Conservation (phyloP, 2,113 vertebrate genomes). For the Macroglossus sobrinus region DNA sequence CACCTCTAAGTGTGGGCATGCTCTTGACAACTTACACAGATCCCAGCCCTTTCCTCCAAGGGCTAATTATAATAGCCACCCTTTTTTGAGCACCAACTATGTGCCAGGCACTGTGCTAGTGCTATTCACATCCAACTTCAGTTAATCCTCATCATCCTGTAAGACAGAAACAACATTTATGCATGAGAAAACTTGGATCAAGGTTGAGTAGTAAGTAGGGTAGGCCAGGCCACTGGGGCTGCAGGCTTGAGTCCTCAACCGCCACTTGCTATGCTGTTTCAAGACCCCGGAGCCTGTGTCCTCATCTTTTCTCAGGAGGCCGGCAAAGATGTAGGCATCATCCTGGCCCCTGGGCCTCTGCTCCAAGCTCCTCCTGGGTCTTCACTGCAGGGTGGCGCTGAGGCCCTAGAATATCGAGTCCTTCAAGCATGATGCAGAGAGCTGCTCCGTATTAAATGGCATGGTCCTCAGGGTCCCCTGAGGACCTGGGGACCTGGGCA, state of each 20-base stretch:
- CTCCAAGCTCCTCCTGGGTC: neutral
- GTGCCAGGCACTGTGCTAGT: neutral
- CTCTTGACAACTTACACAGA: neutral
- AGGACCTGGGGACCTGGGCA: too few species aligned
- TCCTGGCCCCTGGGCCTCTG: neutral
- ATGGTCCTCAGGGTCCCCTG: too few species aligned
- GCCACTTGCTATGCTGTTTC: neutral
- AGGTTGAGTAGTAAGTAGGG: neutral
- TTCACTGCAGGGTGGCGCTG: neutral
- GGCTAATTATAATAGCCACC: neutral
- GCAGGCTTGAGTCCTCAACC: neutral
- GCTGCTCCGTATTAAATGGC: neutral
- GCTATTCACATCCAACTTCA: neutral
- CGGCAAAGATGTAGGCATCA: fast-evolving
- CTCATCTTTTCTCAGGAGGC: neutral
- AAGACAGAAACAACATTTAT: neutral
- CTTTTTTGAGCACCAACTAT: neutral
- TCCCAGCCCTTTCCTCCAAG: neutral
- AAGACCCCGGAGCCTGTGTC: too few species aligned
- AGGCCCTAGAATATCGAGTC: neutral
- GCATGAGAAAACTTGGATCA: neutral
- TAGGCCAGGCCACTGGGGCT: too few species aligned
- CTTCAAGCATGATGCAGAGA: neutral
- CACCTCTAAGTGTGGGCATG: neutral
- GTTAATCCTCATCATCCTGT: neutral